These are phyloP conservation scores for Lethenteron reissneri DNA, from an alignment of 2,113 vertebrate genomes.

Conservation along the genomic window DNA sequence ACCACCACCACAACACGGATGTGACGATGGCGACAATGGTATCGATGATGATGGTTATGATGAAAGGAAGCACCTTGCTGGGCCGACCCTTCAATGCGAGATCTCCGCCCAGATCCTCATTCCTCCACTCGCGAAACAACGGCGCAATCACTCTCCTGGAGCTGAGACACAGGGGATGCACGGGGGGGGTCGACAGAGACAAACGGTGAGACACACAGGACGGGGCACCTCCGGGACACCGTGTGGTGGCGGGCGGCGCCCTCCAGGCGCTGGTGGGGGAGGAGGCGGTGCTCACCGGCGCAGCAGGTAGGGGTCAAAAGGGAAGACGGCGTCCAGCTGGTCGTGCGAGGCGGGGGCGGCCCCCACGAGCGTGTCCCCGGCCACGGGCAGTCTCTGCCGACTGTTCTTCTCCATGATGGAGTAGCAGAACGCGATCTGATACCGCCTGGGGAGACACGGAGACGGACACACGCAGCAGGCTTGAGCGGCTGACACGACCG, in stretches of 20 bases:
- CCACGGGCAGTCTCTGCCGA: slow-evolving; percentile 41
- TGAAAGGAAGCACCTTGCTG: too few relatives aligned
- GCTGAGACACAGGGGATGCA: too few relatives aligned
- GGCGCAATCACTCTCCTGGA: too few relatives aligned
- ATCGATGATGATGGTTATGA: too few relatives aligned
- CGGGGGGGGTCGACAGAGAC: too few relatives aligned
- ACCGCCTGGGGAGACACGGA: slow-evolving; percentile 36
- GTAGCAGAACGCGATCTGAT: slow-evolving; percentile 90
- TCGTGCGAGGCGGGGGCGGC: slow-evolving; percentile 42
- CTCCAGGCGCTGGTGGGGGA: slow-evolving; percentile 50
- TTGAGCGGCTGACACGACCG: too few relatives aligned
- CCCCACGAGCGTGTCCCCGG: slow-evolving; percentile 41
- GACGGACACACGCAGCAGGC: not conserved
- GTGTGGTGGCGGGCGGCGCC: slow-evolving; percentile 71
- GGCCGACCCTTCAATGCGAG: too few relatives aligned
- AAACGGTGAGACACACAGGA: too few relatives aligned
- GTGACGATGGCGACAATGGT: too few relatives aligned
- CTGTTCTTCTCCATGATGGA: slow-evolving; percentile 82
- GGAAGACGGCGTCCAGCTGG: slow-evolving; percentile 81
- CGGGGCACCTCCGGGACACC: slow-evolving; percentile 13
- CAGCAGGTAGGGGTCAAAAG: slow-evolving; percentile 76
- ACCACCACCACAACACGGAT: too few relatives aligned
- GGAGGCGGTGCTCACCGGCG: slow-evolving; percentile 52
- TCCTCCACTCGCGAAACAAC: too few relatives aligned
- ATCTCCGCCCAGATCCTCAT: too few relatives aligned